Evolutionary conservation across 2,888 invertebrate species (phyloP).

Genomic region (Eupithecia subfuscata): DNA sequence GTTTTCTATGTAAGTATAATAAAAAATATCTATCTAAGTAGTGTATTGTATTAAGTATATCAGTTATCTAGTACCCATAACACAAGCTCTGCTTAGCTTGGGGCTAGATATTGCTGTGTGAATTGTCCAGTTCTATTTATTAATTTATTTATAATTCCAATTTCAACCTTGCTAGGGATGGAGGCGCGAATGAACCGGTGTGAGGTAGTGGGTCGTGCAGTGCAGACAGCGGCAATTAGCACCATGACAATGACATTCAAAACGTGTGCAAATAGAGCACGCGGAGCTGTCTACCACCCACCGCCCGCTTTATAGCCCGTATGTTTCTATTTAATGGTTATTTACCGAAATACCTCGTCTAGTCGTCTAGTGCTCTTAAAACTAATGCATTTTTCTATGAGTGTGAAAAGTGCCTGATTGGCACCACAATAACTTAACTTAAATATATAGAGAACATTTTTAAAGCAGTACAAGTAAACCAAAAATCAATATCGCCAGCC

Average conservation of each 20-base stretch:
- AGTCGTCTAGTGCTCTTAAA: not conserved
- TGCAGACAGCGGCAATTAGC: slow-evolving; percentile 71
- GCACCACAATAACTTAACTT: not conserved
- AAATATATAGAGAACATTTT: not conserved
- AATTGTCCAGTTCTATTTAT: too few species aligned
- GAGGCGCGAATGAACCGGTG: slow-evolving; percentile 44
- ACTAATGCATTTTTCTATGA: not conserved
- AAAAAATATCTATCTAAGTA: too few species aligned
- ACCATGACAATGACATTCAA: slow-evolving; percentile 80
- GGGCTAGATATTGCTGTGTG: too few species aligned
- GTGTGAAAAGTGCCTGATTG: not conserved
- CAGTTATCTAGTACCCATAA: too few species aligned
- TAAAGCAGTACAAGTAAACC: slow-evolving; percentile 47
- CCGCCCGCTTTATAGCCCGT: slow-evolving; percentile 41
- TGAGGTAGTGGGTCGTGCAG: slow-evolving; percentile 44
- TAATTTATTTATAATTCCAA: too few species aligned
- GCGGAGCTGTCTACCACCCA: slow-evolving; percentile 48
- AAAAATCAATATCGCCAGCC: slow-evolving; percentile 66
- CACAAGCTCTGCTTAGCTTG: too few species aligned
- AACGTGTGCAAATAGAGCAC: slow-evolving; percentile 76
- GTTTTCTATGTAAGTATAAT: too few species aligned
- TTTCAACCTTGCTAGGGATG: slow-evolving; percentile 18
- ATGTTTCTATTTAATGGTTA: slow-evolving; percentile 12
- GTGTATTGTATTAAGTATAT: too few species aligned
- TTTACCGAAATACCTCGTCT: not conserved